A percentile compares a stretch with the other conserved stretches of the same genome.
Evolutionary conservation across 92 coral and sea anemone genomes (phyloP).

Genomic region (Diadumene lineata): DNA sequence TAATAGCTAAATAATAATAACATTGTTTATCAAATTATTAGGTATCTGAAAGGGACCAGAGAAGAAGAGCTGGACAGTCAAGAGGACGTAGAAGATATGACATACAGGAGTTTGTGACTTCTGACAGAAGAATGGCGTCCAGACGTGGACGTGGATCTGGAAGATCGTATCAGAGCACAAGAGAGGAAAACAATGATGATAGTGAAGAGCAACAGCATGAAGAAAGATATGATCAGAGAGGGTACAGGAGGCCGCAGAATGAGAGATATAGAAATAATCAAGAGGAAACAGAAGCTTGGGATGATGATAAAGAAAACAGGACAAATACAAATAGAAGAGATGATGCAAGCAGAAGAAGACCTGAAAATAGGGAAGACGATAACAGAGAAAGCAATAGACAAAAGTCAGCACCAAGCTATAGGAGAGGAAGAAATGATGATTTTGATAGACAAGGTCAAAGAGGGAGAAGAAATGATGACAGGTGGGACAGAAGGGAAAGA

Average conservation of each 20-base stretch:
- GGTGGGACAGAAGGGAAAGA: slow-evolving; percentile 26
- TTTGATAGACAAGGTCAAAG: background rate
- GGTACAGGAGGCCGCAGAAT: slow-evolving; percentile 13
- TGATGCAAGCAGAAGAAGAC: too few relatives aligned
- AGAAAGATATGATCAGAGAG: slow-evolving; percentile 13
- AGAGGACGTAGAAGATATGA: slow-evolving; percentile 67
- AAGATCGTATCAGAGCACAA: background rate
- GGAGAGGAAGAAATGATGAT: background rate
- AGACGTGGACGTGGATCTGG: slow-evolving; percentile 7
- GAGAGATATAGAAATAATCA: slow-evolving; percentile 9
- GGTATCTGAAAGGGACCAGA: slow-evolving; percentile 35
- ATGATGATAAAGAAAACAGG: background rate
- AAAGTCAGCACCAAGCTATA: background rate
- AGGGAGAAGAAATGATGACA: slow-evolving; percentile 24
- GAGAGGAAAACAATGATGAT: background rate
- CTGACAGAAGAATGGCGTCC: slow-evolving; percentile 31
- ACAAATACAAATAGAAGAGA: slow-evolving; percentile 4
- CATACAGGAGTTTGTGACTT: slow-evolving; percentile 63
- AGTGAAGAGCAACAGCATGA: background rate
- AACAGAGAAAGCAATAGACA: background rate
- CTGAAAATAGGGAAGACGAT: background rate
- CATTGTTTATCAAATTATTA: too few relatives aligned
- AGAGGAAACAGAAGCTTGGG: background rate
- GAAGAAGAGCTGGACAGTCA: slow-evolving; percentile 63
- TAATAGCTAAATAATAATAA: too few relatives aligned